Percentiles rank a stretch among this genome's conserved stretches.
Conservation (phyloP, 2,797 vertebrate genomes). For the Sandelia bainsii region DNA sequence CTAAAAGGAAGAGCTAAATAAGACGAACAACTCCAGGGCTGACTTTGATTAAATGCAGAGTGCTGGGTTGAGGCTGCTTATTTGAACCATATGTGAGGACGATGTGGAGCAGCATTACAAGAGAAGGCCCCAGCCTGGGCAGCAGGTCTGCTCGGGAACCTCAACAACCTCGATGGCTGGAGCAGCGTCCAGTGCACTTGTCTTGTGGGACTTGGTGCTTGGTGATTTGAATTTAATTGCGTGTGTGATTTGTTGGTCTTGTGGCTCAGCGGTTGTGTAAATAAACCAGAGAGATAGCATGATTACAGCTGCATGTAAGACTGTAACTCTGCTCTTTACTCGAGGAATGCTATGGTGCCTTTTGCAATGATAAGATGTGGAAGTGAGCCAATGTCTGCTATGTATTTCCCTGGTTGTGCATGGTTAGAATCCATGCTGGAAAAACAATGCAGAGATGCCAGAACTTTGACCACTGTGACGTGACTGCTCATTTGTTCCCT, state of each 20-base stretch:
- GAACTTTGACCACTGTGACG: slow-evolving; percentile 7
- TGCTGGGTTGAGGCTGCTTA: slow-evolving; percentile 60
- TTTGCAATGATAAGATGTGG: slow-evolving; percentile 24
- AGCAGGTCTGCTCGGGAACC: slow-evolving; percentile 38
- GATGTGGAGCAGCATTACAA: slow-evolving; percentile 59
- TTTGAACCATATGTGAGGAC: slow-evolving; percentile 81
- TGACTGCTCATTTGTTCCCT: slow-evolving; percentile 21
- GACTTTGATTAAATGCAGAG: slow-evolving; percentile 78
- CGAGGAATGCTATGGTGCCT: slow-evolving; percentile 11
- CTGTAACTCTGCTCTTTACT: slow-evolving; percentile 18
- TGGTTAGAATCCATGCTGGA: slow-evolving; percentile 19
- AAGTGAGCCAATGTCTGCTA: not conserved
- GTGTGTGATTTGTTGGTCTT: slow-evolving; percentile 67
- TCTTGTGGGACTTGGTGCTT: slow-evolving; percentile 44
- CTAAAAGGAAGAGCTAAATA: slow-evolving; percentile 43
- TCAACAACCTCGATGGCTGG: slow-evolving; percentile 47
- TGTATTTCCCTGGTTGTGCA: slow-evolving; percentile 8
- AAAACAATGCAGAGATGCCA: slow-evolving; percentile 8
- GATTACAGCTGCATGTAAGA: slow-evolving; percentile 27
- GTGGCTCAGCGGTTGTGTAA: slow-evolving; percentile 57
- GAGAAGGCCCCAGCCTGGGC: slow-evolving; percentile 26
- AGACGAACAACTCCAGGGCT: slow-evolving; percentile 57
- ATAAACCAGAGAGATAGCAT: slow-evolving; percentile 49
- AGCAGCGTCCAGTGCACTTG: slow-evolving; percentile 61
- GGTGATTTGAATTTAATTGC: slow-evolving; percentile 61